phyloP scores from a whole-genome alignment of 2,888 invertebrate species.

The Abrostola triplasia region DNA sequence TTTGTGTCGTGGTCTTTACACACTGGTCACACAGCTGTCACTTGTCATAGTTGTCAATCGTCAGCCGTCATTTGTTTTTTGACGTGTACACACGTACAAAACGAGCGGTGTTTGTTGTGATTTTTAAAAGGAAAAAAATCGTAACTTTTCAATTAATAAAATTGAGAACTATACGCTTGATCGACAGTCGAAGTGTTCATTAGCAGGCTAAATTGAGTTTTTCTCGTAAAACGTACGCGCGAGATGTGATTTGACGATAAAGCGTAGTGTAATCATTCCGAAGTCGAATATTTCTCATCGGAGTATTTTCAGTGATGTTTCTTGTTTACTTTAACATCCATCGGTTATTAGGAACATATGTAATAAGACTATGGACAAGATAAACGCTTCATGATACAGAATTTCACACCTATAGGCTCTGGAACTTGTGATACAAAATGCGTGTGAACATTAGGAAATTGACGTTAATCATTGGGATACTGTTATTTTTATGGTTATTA shows the following conservation, averaged over 20 bases:
- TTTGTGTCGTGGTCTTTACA: conserved; percentile 9
- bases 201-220: conserved; percentile 22
- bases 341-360: conserved; percentile 29
- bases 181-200: conserved; percentile 34
- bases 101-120: conserved; percentile 56
- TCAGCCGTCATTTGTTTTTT: conserved; percentile 60
- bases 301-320: conserved; percentile 48
- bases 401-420: conserved; percentile 29
- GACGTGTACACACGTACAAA: conserved; percentile 55
- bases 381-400: conserved; percentile 26
- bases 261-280: conserved; percentile 25
- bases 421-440: conserved; percentile 65
- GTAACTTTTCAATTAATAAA: conserved; percentile 44
- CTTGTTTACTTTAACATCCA: conserved; percentile 48
- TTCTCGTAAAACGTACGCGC: conserved; percentile 5
- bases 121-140: conserved; percentile 33
- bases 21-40: conserved; percentile 23
- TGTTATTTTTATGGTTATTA: conserved; percentile 72
- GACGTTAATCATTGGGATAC: conserved; percentile 59
- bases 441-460: conserved; percentile 78
- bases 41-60: conserved; percentile 5
- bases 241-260: conserved; percentile 12
- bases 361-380: conserved; percentile 40
- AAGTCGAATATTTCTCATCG: conserved; percentile 24
- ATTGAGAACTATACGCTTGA: conserved; percentile 38